Evolutionary conservation across 2,888 invertebrate genomes (phyloP).

Genomic region (Epistrophe eligans): DNA sequence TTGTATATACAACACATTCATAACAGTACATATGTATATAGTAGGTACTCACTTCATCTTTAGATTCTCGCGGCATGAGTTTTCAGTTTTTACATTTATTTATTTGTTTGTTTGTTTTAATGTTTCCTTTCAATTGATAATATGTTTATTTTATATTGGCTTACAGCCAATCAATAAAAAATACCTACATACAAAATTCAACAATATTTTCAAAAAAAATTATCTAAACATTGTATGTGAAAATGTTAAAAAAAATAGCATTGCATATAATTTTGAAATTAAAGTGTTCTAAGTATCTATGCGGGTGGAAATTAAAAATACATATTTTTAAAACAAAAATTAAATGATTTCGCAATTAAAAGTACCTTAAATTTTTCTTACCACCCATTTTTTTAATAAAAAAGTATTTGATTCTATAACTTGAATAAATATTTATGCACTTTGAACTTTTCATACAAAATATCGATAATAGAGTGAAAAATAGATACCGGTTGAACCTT

Average conservation of each 20-base stretch:
- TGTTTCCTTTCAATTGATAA: conserved; percentile 67
- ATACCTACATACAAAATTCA: conserved; percentile 57
- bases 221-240: conserved; percentile 33
- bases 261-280: not conserved
- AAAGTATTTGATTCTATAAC: too few relatives aligned
- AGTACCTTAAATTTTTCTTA: not conserved
- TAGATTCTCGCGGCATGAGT: conserved; percentile 32
- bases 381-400: too few relatives aligned
- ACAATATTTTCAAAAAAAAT: conserved; percentile 38
- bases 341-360: not conserved
- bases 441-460: too few relatives aligned
- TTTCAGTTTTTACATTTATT: conserved; percentile 7
- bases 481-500: too few relatives aligned
- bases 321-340: not conserved
- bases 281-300: not conserved
- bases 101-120: conserved; percentile 32
- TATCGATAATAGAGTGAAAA: too few relatives aligned
- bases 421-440: too few relatives aligned
- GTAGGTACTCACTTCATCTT: not conserved
- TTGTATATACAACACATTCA: not conserved
- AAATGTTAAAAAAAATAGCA: conserved; percentile 41
- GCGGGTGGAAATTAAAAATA: not conserved
- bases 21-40: not conserved
- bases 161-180: conserved; percentile 72
- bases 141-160: conserved; percentile 74